Conservation (phyloP, 2,888 invertebrate genomes). For the Drosophila mayaguana region DNA sequence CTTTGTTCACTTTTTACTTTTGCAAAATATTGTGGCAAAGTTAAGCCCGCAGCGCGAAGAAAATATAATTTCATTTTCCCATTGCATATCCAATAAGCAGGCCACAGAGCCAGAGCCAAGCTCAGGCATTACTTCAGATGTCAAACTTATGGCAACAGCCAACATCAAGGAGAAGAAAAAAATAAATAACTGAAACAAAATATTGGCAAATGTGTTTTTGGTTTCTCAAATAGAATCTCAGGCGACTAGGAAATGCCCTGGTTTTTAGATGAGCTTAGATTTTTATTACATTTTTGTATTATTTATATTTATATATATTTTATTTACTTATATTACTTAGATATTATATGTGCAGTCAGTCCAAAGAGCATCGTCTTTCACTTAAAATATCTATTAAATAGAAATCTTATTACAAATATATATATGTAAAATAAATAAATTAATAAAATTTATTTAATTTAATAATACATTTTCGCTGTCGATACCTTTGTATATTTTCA, state of each 20-base stretch:
- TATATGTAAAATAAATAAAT: too few species aligned
- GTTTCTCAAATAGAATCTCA: too few species aligned
- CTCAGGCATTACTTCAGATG: constrained; percentile 53
- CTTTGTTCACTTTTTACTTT: constrained; percentile 36
- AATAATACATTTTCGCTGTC: too few species aligned
- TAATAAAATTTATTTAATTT: too few species aligned
- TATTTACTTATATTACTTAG: too few species aligned
- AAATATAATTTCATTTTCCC: constrained; percentile 66
- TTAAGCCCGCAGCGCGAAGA: constrained; percentile 47
- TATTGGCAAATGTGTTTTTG: constrained; percentile 14
- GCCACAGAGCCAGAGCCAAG: constrained; percentile 9
- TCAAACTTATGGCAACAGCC: constrained; percentile 53
- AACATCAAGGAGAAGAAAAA: constrained; percentile 10
- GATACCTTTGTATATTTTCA: too few species aligned
- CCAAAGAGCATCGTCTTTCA: too few species aligned
- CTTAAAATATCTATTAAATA: too few species aligned
- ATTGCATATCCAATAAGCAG: constrained; percentile 74
- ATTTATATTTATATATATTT: background rate
- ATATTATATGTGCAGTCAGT: too few species aligned
- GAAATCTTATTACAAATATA: too few species aligned
- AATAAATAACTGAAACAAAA: constrained; percentile 18
- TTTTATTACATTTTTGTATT: too few species aligned
- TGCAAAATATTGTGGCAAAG: constrained; percentile 59
- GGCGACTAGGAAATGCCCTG: background rate
- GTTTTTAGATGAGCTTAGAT: background rate